Conservation (phyloP, 2,113 vertebrate genomes). For the Elaphurus davidianus region DNA sequence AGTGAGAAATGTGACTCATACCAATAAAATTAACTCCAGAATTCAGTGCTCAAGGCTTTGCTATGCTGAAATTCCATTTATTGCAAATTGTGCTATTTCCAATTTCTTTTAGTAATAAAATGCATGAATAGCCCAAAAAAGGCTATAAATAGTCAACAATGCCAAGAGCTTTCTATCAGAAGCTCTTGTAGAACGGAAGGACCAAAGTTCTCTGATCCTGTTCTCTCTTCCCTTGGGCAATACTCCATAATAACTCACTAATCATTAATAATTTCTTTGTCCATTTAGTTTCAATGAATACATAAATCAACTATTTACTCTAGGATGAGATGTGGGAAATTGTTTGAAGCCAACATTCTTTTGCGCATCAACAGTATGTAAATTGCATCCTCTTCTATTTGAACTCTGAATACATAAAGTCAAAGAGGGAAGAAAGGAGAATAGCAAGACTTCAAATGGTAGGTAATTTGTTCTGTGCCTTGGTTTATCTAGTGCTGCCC, state of each 20-base stretch:
- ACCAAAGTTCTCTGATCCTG: slow-evolving; percentile 49
- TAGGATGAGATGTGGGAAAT: slow-evolving; percentile 46
- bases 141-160: slow-evolving; percentile 76
- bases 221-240: slow-evolving; percentile 50
- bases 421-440: background rate
- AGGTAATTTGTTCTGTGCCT: background rate
- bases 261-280: slow-evolving; percentile 70
- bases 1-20: slow-evolving; percentile 64
- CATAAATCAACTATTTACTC: slow-evolving; percentile 71
- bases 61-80: slow-evolving; percentile 66
- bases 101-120: slow-evolving; percentile 76
- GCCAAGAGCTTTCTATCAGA: slow-evolving; percentile 46
- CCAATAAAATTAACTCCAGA: slow-evolving; percentile 73
- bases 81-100: slow-evolving; percentile 74
- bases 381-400: slow-evolving; percentile 44
- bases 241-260: slow-evolving; percentile 51
- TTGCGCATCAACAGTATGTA: background rate
- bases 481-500: background rate
- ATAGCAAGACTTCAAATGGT: background rate
- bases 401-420: slow-evolving; percentile 18
- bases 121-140: slow-evolving; percentile 61
- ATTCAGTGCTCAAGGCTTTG: slow-evolving; percentile 70
- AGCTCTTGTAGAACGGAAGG: slow-evolving; percentile 48
- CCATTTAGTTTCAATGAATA: slow-evolving; percentile 58
- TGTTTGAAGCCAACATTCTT: slow-evolving; percentile 60